Conservation (phyloP, 2,888 invertebrate species). For the Stratiomys singularior region DNA sequence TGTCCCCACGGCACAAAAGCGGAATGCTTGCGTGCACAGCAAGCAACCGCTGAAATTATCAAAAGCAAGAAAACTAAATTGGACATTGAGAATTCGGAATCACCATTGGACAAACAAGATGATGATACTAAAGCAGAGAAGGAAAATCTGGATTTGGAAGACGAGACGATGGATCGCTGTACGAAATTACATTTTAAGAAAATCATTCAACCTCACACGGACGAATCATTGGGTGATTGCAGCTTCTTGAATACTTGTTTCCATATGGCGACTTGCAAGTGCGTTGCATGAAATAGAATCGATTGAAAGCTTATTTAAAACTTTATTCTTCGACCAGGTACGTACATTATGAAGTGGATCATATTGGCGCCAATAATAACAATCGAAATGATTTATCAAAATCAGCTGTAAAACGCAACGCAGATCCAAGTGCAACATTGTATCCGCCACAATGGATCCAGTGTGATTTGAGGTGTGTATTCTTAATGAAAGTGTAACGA, state of each 20-base stretch:
- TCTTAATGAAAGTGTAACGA: neutral
- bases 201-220: constrained; percentile 95
- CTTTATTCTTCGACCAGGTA: constrained; percentile 69
- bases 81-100: constrained; percentile 47
- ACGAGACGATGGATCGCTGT: constrained; percentile 70
- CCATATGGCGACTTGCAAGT: constrained; percentile 99
- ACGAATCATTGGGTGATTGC: constrained; percentile 94
- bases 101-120: constrained; percentile 54
- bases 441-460: constrained; percentile 97
- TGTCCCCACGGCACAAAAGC: constrained; percentile 94
- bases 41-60: constrained; percentile 63
- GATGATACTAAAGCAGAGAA: constrained; percentile 55
- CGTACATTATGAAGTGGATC: constrained; percentile 96
- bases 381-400: constrained; percentile 53
- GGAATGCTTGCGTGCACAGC: constrained; percentile 78
- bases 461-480: constrained; percentile 86
- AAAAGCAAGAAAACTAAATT: constrained; percentile 49
- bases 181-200: constrained; percentile 95
- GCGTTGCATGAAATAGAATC: constrained; percentile 54
- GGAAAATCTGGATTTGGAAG: constrained; percentile 49
- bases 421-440: constrained; percentile 70
- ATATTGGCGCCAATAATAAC: constrained; percentile 62
- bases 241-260: constrained; percentile 98
- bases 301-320: neutral
- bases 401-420: constrained; percentile 59